These are phyloP conservation scores for Molorchus minor DNA, from an alignment of 2,888 invertebrate genomes.

Conservation along the genomic window DNA sequence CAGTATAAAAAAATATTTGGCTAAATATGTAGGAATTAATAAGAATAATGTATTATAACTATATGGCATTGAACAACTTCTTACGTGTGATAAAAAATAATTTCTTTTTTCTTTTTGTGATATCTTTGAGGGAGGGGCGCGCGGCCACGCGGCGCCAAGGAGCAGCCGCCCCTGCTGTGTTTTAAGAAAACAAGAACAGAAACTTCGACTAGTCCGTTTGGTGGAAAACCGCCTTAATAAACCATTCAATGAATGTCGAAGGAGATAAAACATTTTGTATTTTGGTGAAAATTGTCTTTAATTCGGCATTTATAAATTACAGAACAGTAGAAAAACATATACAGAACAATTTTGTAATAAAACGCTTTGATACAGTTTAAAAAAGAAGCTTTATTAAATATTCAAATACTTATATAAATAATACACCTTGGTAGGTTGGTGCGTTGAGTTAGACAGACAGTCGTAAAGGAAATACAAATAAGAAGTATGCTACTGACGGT, in stretches of 20 bases:
- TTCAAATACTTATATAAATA: conserved; percentile 64
- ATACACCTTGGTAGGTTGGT: conserved; percentile 58
- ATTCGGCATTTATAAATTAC: conserved; percentile 42
- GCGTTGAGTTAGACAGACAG: conserved; percentile 57
- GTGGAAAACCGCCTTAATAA: too few species aligned
- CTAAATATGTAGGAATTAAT: too few species aligned
- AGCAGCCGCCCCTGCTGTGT: too few species aligned
- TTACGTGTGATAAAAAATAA: too few species aligned
- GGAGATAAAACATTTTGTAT: neutral
- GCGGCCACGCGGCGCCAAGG: too few species aligned
- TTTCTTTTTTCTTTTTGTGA: too few species aligned
- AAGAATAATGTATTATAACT: too few species aligned
- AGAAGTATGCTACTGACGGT: conserved; percentile 77
- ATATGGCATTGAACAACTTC: too few species aligned
- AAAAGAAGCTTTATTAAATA: conserved; percentile 64
- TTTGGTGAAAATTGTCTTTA: conserved; percentile 41
- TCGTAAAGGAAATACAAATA: conserved; percentile 43
- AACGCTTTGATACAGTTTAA: conserved; percentile 56
- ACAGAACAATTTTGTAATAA: conserved; percentile 28
- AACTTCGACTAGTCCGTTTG: too few species aligned
- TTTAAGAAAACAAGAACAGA: too few species aligned
- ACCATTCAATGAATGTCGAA: neutral
- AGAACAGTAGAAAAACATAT: conserved; percentile 29
- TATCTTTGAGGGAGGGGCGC: too few species aligned
- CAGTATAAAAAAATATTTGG: too few species aligned